These are phyloP conservation scores for Drosophila arizonae DNA, from an alignment of 1,140 invertebrate species.

Conservation along the genomic window DNA sequence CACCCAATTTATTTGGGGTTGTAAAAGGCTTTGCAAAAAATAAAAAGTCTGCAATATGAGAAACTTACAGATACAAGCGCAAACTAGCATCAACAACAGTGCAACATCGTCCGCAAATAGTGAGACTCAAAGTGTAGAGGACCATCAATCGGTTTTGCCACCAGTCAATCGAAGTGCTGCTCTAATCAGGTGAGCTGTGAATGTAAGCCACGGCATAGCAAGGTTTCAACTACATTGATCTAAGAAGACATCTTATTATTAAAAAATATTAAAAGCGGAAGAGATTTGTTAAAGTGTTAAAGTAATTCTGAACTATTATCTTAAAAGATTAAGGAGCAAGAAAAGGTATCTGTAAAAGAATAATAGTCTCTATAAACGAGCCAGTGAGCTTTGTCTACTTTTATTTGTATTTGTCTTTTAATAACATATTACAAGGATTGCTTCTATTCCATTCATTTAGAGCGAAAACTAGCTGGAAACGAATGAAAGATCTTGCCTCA, in stretches of 20 bases:
- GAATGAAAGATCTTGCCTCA: conserved; percentile 73
- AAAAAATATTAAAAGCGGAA: no score
- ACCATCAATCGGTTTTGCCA: conserved; percentile 50
- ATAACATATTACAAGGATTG: no score
- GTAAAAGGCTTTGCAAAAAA: conserved; percentile 42
- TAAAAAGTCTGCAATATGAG: conserved; percentile 55
- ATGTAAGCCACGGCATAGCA: background rate
- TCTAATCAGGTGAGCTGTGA: conserved; percentile 44
- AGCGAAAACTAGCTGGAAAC: conserved; percentile 70
- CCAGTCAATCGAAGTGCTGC: conserved; percentile 45
- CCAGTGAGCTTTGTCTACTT: no score
- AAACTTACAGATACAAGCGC: conserved; percentile 42
- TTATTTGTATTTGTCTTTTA: no score
- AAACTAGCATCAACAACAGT: conserved; percentile 67
- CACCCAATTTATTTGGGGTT: conserved; percentile 23
- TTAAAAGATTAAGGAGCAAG: no score
- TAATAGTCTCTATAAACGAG: no score
- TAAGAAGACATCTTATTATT: no score
- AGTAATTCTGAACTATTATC: no score
- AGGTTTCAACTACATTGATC: no score
- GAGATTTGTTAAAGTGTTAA: no score
- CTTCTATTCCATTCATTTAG: conserved; percentile 25
- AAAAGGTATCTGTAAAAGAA: no score
- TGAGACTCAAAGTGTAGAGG: conserved; percentile 72
- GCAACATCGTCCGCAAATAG: conserved; percentile 76